These are phyloP conservation scores for Oryzias woworae DNA, from an alignment of 2,113 vertebrate genomes.

Conservation along the genomic window DNA sequence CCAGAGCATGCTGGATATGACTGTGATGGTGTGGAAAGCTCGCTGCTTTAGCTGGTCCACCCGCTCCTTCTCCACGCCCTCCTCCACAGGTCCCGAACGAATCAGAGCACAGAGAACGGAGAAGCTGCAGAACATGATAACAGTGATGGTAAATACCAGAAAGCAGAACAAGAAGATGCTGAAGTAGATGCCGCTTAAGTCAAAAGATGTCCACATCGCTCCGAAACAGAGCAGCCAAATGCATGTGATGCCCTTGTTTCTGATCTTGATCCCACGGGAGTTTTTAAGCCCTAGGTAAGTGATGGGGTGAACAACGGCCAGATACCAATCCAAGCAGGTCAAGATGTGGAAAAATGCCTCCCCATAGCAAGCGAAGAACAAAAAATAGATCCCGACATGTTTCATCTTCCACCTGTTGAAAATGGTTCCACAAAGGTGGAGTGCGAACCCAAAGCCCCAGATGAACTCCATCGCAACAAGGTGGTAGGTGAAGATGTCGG, in stretches of 20 bases:
- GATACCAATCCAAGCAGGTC: conserved; percentile 33
- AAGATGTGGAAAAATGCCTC: not conserved
- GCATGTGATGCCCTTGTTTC: not conserved
- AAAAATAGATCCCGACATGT: not conserved
- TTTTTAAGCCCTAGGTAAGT: conserved; percentile 14
- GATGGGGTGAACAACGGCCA: conserved; percentile 37
- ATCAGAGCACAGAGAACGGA: not conserved
- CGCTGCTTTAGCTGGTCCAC: conserved; percentile 12
- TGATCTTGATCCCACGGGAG: not conserved
- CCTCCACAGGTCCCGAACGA: not conserved
- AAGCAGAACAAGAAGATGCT: too few relatives aligned
- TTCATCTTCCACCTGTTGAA: fast-evolving
- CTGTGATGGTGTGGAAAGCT: conserved; percentile 23
- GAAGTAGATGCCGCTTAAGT: too few relatives aligned
- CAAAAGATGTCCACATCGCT: not conserved
- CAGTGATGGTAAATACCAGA: too few relatives aligned
- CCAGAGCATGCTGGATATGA: conserved; percentile 16
- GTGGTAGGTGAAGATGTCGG: conserved; percentile 28
- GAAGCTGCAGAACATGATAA: not conserved
- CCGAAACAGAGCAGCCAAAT: conserved; percentile 5
- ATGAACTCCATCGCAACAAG: not conserved
- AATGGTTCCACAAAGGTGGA: fast-evolving
- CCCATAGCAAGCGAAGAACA: fast-evolving
- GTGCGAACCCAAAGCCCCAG: fast-evolving
- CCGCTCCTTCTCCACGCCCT: not conserved